A percentile compares a stretch with the other conserved stretches of the same genome.
Conservation (phyloP, 2,888 invertebrate genomes). For the Dichetophora obliterata region DNA sequence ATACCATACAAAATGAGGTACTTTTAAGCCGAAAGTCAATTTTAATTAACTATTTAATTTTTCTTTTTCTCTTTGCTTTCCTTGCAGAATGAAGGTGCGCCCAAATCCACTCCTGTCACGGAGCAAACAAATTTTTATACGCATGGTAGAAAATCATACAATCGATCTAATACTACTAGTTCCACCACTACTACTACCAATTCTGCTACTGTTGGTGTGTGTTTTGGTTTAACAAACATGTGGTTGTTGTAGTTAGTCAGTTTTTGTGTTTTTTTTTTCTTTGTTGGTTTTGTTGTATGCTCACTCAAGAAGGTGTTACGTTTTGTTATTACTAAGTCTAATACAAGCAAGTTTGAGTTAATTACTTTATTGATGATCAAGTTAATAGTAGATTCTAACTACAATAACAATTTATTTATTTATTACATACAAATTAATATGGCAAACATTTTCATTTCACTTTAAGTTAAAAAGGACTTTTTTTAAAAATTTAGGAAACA, state of each 20-base stretch:
- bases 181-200: constrained; percentile 48
- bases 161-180: constrained; percentile 77
- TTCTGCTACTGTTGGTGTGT: constrained; percentile 72
- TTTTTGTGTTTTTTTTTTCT: constrained; percentile 29
- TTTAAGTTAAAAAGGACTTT: too few species aligned
- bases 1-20: constrained; percentile 81
- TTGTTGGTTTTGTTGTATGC: not conserved
- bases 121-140: constrained; percentile 59
- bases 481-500: not conserved
- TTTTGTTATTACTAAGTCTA: not conserved
- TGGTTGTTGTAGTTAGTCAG: constrained; percentile 28
- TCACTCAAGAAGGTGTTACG: not conserved
- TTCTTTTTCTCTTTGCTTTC: constrained; percentile 53
- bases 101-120: constrained; percentile 52
- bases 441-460: too few species aligned
- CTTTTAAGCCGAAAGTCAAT: not conserved
- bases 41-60: not conserved
- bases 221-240: constrained; percentile 55
- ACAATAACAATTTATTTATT: too few species aligned
- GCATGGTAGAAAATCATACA: constrained; percentile 82
- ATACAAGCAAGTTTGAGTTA: not conserved
- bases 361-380: not conserved
- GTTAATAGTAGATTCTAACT: not conserved
- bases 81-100: constrained; percentile 71
- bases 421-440: too few species aligned